phyloP scores from a whole-genome alignment of 1,140 invertebrate genomes.

The Ooceraea biroi region DNA sequence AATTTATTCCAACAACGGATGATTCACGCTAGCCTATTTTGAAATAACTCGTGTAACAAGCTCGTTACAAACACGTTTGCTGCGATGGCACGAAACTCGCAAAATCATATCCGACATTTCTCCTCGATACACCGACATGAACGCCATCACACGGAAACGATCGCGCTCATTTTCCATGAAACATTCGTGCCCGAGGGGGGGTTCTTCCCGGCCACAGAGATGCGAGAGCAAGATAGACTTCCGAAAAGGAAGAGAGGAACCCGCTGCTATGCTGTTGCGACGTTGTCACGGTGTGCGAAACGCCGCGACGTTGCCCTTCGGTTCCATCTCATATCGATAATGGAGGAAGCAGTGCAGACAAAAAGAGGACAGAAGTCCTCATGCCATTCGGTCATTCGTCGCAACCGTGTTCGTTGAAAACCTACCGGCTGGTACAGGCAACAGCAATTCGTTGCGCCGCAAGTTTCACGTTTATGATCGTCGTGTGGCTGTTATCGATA shows the following conservation, averaged over 20 bases:
- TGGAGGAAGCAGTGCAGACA: constrained; percentile 3
- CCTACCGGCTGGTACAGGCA: constrained; percentile 13
- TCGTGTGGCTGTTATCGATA: neutral
- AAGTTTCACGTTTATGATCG: constrained; percentile 12
- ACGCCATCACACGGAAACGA: constrained; percentile 61
- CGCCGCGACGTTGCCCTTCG: constrained; percentile 52
- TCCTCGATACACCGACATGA: constrained; percentile 45
- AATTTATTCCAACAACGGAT: neutral
- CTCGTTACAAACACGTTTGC: neutral
- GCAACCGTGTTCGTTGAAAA: constrained; percentile 45
- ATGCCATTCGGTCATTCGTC: constrained; percentile 29
- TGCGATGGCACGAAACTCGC: constrained; percentile 15
- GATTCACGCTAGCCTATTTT: neutral
- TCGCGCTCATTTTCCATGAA: constrained; percentile 58
- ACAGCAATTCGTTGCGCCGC: constrained; percentile 39
- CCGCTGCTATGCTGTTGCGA: constrained; percentile 4
- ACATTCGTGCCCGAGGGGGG: constrained; percentile 32
- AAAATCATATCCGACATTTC: constrained; percentile 38
- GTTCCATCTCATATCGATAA: constrained; percentile 45
- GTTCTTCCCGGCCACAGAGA: neutral
- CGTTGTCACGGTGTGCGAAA: constrained; percentile 56
- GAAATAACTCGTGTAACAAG: neutral
- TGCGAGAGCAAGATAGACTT: constrained; percentile 38
- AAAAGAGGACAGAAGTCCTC: neutral
- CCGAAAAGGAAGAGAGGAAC: constrained; percentile 58